Base-by-base conservation (phyloP, 2,113 vertebrate species). In the Thomomys bottae region DNA sequence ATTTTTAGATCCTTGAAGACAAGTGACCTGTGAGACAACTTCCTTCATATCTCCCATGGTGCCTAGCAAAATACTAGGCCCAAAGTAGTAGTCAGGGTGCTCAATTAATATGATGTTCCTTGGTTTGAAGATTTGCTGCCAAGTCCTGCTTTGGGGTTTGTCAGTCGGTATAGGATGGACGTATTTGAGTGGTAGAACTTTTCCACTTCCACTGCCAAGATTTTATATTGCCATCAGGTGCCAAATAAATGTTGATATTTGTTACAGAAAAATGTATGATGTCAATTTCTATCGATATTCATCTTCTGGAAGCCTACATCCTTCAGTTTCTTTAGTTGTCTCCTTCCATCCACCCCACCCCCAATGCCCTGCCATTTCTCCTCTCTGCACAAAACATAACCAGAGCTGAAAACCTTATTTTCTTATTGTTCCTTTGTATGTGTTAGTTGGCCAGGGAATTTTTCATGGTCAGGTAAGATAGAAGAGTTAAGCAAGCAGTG, bases 181-280 rank as follows among this genome's bases (percentile, higher is more conserved):
- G 73, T 57, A 61, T 72, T 64, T 84, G 73, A 84, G 78, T 84
- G 85, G 76, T n/a, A 54, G 17, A 64, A 63, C 90, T 42, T 94
- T 85, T 59, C 81, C 81, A 87, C 49, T 87, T 90, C 84, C 96
- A 96, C 94, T 96, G 96, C 96, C 96, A 95, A 88, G 68, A 89
- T 82, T 88, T 94, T 97, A 94, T 96, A 97, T 96, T 95, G 93
- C 96, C 93, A 93, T 78, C 78, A 78, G 81, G 80, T 97, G 94
- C 95, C 95, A 96, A 97, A 98, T 98, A 98, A 98, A 98, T 14
- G 92, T n/a, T 90, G 87, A 6, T 96, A 54, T 96, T 94, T 94
- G 80, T 88, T 92, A 82, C 61, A 14, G 12, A 15, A 5, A 6
- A 87, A n/a, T 89, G 83, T 45, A 76, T 87, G 9, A 18, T 21